Conservation (phyloP, 2,113 vertebrate genomes). For the Tenebrosternarchus preto region DNA sequence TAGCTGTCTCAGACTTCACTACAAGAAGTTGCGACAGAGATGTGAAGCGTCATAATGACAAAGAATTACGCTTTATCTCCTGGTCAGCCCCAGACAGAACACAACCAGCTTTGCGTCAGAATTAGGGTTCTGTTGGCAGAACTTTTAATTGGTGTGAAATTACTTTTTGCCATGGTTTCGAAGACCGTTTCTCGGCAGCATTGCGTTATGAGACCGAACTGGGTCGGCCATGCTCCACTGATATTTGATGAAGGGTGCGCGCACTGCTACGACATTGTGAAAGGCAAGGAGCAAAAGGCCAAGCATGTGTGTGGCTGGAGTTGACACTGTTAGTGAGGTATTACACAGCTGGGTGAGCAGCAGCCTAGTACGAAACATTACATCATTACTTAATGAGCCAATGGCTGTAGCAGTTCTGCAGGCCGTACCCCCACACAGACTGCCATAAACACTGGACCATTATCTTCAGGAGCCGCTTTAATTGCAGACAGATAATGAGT, state of each 20-base stretch:
- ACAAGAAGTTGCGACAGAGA: background rate
- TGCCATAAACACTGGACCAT: slow-evolving; percentile 49
- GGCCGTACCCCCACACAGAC: slow-evolving; percentile 22
- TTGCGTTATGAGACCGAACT: slow-evolving; percentile 60
- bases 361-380: slow-evolving; percentile 13
- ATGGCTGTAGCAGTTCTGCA: slow-evolving; percentile 25
- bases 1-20: background rate
- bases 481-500: slow-evolving; percentile 23
- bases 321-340: slow-evolving; percentile 3
- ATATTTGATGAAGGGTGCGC: slow-evolving; percentile 48
- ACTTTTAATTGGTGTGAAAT: slow-evolving; percentile 77
- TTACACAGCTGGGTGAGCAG: slow-evolving; percentile 24
- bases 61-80: slow-evolving; percentile 31
- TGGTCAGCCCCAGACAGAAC: slow-evolving; percentile 4
- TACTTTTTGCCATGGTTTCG: slow-evolving; percentile 62
- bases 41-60: slow-evolving; percentile 7
- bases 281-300: slow-evolving; percentile 20
- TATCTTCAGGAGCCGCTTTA: slow-evolving; percentile 34
- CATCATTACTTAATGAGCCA: slow-evolving; percentile 54
- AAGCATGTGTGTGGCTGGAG: background rate
- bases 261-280: slow-evolving; percentile 41
- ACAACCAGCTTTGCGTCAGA: slow-evolving; percentile 22
- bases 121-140: slow-evolving; percentile 62
- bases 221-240: slow-evolving; percentile 64
- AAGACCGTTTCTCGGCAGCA: slow-evolving; percentile 56